Percentiles rank a stretch among this genome's conserved stretches.
Conservation (phyloP, 64 coral and sea anemone genomes). For the Exaiptasia diaphana region DNA sequence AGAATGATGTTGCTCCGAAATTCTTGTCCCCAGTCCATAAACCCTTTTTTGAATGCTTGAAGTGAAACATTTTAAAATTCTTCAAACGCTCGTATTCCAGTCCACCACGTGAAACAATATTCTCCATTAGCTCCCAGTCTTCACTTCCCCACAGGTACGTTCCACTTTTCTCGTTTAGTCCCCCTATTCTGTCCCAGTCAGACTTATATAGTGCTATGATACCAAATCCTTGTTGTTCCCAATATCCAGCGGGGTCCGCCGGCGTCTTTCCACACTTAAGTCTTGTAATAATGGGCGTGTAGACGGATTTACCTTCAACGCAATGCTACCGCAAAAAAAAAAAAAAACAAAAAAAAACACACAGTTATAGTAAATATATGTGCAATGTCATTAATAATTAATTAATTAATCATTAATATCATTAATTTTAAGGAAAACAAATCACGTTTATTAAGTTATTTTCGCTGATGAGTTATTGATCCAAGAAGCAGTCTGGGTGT, state of each 20-base stretch:
- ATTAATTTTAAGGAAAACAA: too few species aligned
- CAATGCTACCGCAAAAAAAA: slow-evolving; percentile 57
- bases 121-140: slow-evolving; percentile 94
- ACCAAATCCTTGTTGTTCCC: slow-evolving; percentile 83
- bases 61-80: slow-evolving; percentile 67
- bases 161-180: slow-evolving; percentile 65
- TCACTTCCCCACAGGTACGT: slow-evolving; percentile 83
- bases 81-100: slow-evolving; percentile 78
- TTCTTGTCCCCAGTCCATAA: slow-evolving; percentile 50
- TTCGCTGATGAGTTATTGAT: too few species aligned
- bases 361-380: neutral
- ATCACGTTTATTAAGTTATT: too few species aligned
- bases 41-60: slow-evolving; percentile 70
- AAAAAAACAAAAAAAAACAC: neutral
- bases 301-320: slow-evolving; percentile 75
- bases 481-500: too few species aligned
- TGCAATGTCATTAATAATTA: neutral
- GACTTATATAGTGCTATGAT: slow-evolving; percentile 72
- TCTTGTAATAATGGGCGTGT: slow-evolving; percentile 75
- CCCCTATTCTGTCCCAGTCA: slow-evolving; percentile 83
- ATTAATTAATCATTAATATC: neutral
- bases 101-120: slow-evolving; percentile 46
- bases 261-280: slow-evolving; percentile 47
- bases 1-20: too few species aligned
- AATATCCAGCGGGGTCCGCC: slow-evolving; percentile 24